Evolutionary conservation across 1,140 invertebrate genomes (phyloP).

Genomic region (Spodoptera litura): DNA sequence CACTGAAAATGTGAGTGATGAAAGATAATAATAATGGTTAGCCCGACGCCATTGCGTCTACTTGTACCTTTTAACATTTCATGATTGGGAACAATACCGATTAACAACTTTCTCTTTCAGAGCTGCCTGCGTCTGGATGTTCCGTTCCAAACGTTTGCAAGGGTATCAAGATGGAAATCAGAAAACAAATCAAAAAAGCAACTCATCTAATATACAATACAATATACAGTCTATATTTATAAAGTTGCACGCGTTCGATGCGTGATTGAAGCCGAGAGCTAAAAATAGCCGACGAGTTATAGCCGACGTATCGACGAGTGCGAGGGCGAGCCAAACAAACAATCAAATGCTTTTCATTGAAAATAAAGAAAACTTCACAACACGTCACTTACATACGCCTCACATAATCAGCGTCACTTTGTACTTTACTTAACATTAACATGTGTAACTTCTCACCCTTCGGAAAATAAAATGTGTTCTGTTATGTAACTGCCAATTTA

Average conservation of each 20-base stretch:
- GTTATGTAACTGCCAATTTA: too few species aligned
- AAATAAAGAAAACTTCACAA: slow-evolving; percentile 12
- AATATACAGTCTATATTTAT: slow-evolving; percentile 14
- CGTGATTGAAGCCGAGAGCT: slow-evolving; percentile 53
- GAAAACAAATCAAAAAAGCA: slow-evolving; percentile 18
- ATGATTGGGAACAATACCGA: too few species aligned
- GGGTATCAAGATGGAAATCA: slow-evolving; percentile 8
- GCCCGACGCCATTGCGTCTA: too few species aligned
- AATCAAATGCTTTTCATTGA: slow-evolving; percentile 39
- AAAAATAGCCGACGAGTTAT: slow-evolving; percentile 60
- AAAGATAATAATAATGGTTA: too few species aligned
- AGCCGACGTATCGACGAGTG: slow-evolving; percentile 59
- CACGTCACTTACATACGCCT: neutral
- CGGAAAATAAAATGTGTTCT: too few species aligned
- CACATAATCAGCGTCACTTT: too few species aligned
- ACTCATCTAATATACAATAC: neutral
- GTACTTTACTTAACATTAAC: too few species aligned
- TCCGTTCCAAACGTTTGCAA: neutral
- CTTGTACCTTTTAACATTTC: too few species aligned
- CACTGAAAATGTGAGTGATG: too few species aligned
- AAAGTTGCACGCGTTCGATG: slow-evolving; percentile 44
- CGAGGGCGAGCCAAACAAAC: slow-evolving; percentile 67
- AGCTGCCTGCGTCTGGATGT: neutral
- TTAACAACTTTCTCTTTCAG: too few species aligned
- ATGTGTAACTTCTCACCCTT: too few species aligned